Conservation (phyloP, 2,888 invertebrate species). For the Nesidiocoris tenuis region DNA sequence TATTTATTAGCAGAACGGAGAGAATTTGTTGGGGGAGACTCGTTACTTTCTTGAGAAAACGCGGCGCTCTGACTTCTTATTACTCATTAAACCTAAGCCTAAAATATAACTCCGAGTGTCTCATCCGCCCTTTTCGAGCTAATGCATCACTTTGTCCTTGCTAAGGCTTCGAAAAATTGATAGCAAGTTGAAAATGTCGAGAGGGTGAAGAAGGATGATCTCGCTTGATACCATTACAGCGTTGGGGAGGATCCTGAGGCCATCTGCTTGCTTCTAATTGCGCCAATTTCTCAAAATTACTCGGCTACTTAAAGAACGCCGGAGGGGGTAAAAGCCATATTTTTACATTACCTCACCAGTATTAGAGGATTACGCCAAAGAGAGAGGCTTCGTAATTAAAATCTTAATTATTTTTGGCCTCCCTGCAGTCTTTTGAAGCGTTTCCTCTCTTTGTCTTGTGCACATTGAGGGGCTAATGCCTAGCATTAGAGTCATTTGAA, state of each 20-base stretch:
- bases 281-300: slow-evolving; percentile 26
- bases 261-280: slow-evolving; percentile 20
- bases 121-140: neutral
- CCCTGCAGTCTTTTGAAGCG: neutral
- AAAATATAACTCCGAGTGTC: neutral
- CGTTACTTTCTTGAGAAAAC: neutral
- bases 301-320: neutral
- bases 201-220: neutral
- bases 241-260: slow-evolving; percentile 10
- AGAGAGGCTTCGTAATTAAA: slow-evolving; percentile 22
- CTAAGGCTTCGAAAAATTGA: neutral
- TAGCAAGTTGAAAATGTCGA: neutral
- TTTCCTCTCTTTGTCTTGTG: neutral
- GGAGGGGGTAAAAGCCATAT: slow-evolving; percentile 2
- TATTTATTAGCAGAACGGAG: no score
- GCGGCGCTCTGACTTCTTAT: neutral
- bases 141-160: neutral
- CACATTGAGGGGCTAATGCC: neutral
- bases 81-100: neutral
- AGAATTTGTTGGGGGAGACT: no score
- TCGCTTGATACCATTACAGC: neutral
- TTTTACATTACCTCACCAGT: slow-evolving; percentile 21
- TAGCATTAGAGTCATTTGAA: neutral
- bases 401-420: slow-evolving; percentile 19
- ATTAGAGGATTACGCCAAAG: slow-evolving; percentile 10